Conservation (phyloP, 2,797 vertebrate species). For the Delichon dasypus region DNA sequence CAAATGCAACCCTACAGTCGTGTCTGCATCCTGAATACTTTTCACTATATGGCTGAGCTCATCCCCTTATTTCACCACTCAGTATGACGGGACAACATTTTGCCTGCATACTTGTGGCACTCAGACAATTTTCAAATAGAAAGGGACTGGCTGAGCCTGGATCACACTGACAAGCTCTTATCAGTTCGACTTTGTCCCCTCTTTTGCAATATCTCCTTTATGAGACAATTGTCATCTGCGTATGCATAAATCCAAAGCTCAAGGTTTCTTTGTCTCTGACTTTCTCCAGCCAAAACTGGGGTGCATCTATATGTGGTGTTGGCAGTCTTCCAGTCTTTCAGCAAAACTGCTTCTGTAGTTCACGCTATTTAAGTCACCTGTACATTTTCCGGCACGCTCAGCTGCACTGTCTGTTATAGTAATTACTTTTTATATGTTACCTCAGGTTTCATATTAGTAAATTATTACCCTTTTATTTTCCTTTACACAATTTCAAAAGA, state of each 20-base stretch:
- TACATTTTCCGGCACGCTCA: neutral
- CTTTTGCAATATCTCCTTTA: neutral
- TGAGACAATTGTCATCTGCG: neutral
- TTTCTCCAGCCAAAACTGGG: neutral
- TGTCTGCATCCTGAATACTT: accelerated
- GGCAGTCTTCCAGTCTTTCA: conserved; percentile 11
- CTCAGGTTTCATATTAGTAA: neutral
- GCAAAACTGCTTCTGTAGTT: neutral
- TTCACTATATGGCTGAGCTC: neutral
- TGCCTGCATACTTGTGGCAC: neutral
- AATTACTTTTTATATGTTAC: neutral
- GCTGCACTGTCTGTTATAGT: neutral
- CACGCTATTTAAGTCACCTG: neutral
- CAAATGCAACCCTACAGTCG: accelerated
- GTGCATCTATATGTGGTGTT: neutral
- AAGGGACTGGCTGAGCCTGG: neutral
- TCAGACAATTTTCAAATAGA: neutral
- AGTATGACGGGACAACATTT: accelerated
- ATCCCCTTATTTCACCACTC: accelerated
- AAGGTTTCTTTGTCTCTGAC: neutral
- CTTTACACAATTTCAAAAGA: neutral
- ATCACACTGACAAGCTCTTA: neutral
- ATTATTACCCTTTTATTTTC: neutral
- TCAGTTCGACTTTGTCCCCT: neutral
- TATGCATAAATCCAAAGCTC: neutral